These are phyloP conservation scores for Scolopax mira DNA, from an alignment of 2,113 vertebrate genomes.

Conservation along the genomic window DNA sequence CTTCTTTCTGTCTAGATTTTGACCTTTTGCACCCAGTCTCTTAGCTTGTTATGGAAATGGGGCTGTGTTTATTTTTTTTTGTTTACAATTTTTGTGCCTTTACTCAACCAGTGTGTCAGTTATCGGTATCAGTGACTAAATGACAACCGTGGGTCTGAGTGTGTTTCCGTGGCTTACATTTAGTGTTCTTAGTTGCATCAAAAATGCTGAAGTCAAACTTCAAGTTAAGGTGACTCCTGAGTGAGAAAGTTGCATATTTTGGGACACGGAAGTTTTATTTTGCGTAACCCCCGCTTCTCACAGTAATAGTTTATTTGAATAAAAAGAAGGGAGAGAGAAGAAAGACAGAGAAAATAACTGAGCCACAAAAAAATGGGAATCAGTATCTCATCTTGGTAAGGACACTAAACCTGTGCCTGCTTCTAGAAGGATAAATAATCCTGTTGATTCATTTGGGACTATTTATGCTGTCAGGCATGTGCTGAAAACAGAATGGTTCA, in stretches of 20 bases:
- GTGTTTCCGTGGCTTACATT: not conserved
- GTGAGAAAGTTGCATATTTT: not conserved
- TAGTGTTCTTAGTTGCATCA: not conserved
- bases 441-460: not conserved
- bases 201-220: not conserved
- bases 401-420: not conserved
- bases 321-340: not conserved
- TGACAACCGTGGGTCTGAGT: not conserved
- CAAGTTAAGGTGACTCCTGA: not conserved
- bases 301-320: not conserved
- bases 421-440: not conserved
- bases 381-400: not conserved
- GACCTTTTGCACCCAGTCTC: slow-evolving; percentile 74
- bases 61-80: not conserved
- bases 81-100: slow-evolving; percentile 34
- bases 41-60: slow-evolving; percentile 59
- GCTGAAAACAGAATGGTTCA: not conserved
- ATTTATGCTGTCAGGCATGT: not conserved
- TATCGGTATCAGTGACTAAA: not conserved
- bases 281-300: not conserved
- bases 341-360: not conserved
- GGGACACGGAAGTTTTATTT: not conserved
- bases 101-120: not conserved
- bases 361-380: not conserved
- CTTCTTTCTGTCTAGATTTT: slow-evolving; percentile 75